Evolutionary conservation across 2,888 invertebrate species (phyloP), one percentile per base, ranked within the genome.

Genomic region (Luperina testacea): DNA sequence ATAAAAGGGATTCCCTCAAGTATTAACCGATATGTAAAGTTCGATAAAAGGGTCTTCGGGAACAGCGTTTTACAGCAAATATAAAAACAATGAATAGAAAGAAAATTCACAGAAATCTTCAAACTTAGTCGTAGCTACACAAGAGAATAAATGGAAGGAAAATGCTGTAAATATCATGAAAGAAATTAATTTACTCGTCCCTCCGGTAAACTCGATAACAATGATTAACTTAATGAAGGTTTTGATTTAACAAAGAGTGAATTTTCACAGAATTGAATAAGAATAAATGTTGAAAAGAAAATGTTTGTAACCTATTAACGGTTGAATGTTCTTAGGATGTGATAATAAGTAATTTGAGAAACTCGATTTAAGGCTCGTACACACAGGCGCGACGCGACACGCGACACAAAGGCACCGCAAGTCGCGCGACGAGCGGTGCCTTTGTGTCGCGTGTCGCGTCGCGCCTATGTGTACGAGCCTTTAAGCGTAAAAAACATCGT

Each of bases 1-100:
- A 86, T 87, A 82, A 85, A 82, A 80, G 45, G 53, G 61, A 80
- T 82, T 75, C 72, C 61, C 70, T 59, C 9, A 71, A 87, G 75
- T 77, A 79, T 82, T 70, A 73, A 73, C 75, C 48, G 59, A 78
- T 75, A 82, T 72, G 78, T 78, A 82, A 84, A 79, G 69, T 80
- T 75, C 68, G 15, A 57, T 53, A 71, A 75, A 78, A 78, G 51
- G 72, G 63, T 53, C 57, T 72, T 63, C 59, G 53, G 20, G 61
- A 74, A 74, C 61, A 75, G 69, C 63, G 42, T 32, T 79, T 63
- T 32, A 67, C 76, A 80, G 77, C 73, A 76, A 77, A 79, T 81
- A 77, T 77, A 77, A 77, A 82, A 83, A 81, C 77, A 86, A 79
- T 71, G 2, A 77, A 20, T 13, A 51, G n/a, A 13, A 61, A 80